Conservation (phyloP, 2,797 vertebrate species). For the Champsocephalus gunnari region DNA sequence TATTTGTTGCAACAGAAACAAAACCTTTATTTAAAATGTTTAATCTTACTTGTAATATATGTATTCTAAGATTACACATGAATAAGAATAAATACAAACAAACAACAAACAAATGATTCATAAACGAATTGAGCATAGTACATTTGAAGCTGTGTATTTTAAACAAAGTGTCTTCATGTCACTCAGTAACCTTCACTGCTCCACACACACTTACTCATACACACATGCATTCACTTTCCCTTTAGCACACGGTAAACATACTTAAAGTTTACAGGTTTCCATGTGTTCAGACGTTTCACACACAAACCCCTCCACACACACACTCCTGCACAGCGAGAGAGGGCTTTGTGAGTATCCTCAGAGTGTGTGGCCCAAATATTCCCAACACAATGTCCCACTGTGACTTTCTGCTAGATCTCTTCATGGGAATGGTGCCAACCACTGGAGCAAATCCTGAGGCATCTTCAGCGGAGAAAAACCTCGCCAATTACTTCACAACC, state of each 20-base stretch:
- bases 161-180: slow-evolving; percentile 25
- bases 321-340: slow-evolving; percentile 7
- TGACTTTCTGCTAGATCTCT: slow-evolving; percentile 51
- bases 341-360: slow-evolving; percentile 44
- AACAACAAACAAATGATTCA: slow-evolving; percentile 53
- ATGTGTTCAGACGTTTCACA: slow-evolving; percentile 19
- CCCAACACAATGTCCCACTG: slow-evolving; percentile 49
- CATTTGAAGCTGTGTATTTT: slow-evolving; percentile 40
- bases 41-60: slow-evolving; percentile 43
- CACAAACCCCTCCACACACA: not conserved
- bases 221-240: slow-evolving; percentile 9
- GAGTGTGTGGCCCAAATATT: slow-evolving; percentile 46
- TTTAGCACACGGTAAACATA: slow-evolving; percentile 2
- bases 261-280: slow-evolving; percentile 25
- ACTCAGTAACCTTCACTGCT: slow-evolving; percentile 31
- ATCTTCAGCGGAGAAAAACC: slow-evolving; percentile 24
- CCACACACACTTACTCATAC: slow-evolving; percentile 1
- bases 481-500: not conserved
- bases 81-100: slow-evolving; percentile 73
- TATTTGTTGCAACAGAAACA: slow-evolving; percentile 37
- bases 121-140: slow-evolving; percentile 32
- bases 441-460: slow-evolving; percentile 38
- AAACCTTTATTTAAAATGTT: slow-evolving; percentile 52
- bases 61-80: slow-evolving; percentile 46
- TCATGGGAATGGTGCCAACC: slow-evolving; percentile 7